These are phyloP conservation scores for Embidobia sp. DNA, from an alignment of 2,888 invertebrate species.

Conservation along the genomic window DNA sequence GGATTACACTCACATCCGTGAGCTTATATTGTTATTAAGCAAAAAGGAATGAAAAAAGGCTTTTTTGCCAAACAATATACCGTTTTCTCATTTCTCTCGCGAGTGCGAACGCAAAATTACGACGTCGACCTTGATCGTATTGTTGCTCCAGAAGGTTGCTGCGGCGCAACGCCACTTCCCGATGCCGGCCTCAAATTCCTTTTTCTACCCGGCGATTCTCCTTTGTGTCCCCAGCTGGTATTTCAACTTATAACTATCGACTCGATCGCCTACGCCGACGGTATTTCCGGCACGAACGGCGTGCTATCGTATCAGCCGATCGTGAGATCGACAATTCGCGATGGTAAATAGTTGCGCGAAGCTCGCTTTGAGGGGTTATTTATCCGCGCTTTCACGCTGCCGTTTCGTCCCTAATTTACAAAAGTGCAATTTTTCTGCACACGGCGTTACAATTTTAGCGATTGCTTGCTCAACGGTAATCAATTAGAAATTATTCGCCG, in stretches of 20 bases:
- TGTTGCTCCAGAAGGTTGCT: slow-evolving; percentile 51
- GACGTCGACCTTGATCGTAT: slow-evolving; percentile 55
- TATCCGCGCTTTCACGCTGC: slow-evolving; percentile 37
- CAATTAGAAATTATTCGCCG: slow-evolving; percentile 77
- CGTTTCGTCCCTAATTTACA: slow-evolving; percentile 26
- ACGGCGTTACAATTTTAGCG: slow-evolving; percentile 10
- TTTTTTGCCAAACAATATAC: slow-evolving; percentile 1
- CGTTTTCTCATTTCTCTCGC: slow-evolving; percentile 5
- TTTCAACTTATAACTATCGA: slow-evolving; percentile 65
- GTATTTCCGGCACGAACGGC: slow-evolving; percentile 65
- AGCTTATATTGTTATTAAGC: too few species aligned
- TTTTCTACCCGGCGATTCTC: slow-evolving; percentile 48
- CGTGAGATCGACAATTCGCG: slow-evolving; percentile 65
- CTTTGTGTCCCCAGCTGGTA: slow-evolving; percentile 63
- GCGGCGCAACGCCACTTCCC: slow-evolving; percentile 55
- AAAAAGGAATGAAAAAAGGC: neutral
- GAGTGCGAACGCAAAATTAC: slow-evolving; percentile 27
- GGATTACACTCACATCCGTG: too few species aligned
- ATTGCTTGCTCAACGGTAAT: slow-evolving; percentile 63
- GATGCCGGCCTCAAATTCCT: slow-evolving; percentile 58
- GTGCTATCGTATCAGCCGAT: slow-evolving; percentile 63
- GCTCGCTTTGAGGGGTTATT: slow-evolving; percentile 55
- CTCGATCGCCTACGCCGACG: slow-evolving; percentile 60
- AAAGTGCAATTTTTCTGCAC: slow-evolving; percentile 13
- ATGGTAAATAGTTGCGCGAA: slow-evolving; percentile 54